Conservation (phyloP, 2,113 vertebrate genomes). For the Prolemur simus region DNA sequence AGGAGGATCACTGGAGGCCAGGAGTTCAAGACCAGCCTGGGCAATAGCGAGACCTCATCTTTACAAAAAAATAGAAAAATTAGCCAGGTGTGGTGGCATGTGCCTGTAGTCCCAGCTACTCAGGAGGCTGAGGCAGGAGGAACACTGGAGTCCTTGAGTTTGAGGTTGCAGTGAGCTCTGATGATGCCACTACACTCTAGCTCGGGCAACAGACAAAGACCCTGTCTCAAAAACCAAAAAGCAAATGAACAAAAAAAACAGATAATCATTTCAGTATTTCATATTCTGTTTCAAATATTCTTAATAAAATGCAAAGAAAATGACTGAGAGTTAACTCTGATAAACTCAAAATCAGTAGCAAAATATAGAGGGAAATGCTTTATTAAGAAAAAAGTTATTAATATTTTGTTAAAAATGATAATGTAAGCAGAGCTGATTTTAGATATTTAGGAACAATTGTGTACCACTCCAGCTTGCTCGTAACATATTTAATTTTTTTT, state of each 20-base stretch:
- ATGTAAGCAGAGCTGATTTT: background rate
- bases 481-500: background rate
- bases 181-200: too few relatives aligned
- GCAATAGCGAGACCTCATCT: too few relatives aligned
- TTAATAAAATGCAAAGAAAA: slow-evolving; percentile 15
- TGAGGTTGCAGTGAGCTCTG: too few relatives aligned
- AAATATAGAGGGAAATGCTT: background rate
- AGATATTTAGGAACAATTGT: background rate
- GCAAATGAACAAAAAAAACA: background rate
- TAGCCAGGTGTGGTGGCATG: too few relatives aligned
- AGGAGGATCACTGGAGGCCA: too few relatives aligned
- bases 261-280: background rate
- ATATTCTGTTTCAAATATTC: background rate
- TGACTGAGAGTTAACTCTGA: background rate
- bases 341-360: slow-evolving; percentile 5
- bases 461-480: background rate
- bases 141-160: too few relatives aligned
- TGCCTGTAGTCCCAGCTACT: too few relatives aligned
- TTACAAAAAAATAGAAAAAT: too few relatives aligned
- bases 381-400: background rate
- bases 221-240: too few relatives aligned
- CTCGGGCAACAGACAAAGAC: too few relatives aligned
- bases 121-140: too few relatives aligned
- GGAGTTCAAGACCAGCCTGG: too few relatives aligned
- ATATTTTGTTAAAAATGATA: background rate